Conservation (phyloP, 2,113 vertebrate genomes). For the Pomatorhinus ruficollis region DNA sequence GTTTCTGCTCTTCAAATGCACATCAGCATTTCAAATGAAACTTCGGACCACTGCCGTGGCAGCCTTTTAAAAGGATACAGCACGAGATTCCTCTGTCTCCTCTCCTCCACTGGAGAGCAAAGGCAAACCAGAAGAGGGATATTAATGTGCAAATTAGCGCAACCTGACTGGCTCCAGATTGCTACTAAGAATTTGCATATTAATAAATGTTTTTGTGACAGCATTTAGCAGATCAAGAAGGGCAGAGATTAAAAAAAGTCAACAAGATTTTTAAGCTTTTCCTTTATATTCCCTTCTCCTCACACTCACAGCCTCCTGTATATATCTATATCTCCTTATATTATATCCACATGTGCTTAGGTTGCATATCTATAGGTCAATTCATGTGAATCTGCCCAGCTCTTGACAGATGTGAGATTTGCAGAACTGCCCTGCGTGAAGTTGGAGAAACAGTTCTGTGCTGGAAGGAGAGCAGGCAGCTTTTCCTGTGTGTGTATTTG, state of each 20-base stretch:
- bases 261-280: slow-evolving; percentile 65
- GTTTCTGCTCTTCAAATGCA: slow-evolving; percentile 1
- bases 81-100: not conserved
- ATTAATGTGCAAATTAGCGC: slow-evolving; percentile 86
- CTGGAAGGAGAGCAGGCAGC: not conserved
- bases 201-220: slow-evolving; percentile 85
- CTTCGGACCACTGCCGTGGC: not conserved
- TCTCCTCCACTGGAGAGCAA: slow-evolving; percentile 38
- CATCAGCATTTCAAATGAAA: slow-evolving; percentile 45
- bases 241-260: slow-evolving; percentile 73
- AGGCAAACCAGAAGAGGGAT: slow-evolving; percentile 77
- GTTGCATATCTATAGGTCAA: slow-evolving; percentile 34
- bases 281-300: slow-evolving; percentile 11
- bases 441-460: not conserved
- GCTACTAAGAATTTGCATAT: slow-evolving; percentile 85
- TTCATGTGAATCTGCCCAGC: slow-evolving; percentile 23
- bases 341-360: slow-evolving; percentile 11
- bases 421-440: not conserved
- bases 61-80: slow-evolving; percentile 19
- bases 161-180: slow-evolving; percentile 84
- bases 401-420: slow-evolving; percentile 43
- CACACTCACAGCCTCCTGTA: not conserved
- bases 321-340: not conserved
- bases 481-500: not conserved
- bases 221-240: slow-evolving; percentile 80